phyloP scores from a whole-genome alignment of 2,888 invertebrate genomes.

The Stenotaenia linearis region DNA sequence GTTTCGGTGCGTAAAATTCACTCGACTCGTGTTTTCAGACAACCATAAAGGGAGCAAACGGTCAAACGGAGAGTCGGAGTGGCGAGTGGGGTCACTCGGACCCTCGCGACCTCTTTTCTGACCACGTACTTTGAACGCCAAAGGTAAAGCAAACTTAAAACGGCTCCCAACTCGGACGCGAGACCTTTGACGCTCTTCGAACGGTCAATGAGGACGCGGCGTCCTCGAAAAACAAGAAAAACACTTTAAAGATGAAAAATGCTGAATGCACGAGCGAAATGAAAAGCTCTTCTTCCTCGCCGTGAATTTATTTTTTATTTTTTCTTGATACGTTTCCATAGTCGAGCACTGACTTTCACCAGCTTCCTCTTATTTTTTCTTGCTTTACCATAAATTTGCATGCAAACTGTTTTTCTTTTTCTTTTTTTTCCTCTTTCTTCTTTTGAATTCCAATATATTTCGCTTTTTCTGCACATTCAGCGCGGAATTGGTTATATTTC shows the following conservation, averaged over 20 bases:
- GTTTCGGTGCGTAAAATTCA: background rate
- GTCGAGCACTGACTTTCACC: too few relatives aligned
- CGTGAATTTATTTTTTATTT: background rate
- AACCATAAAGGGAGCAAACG: background rate
- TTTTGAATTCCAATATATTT: background rate
- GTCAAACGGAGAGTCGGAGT: conserved; percentile 8
- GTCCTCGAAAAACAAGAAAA: background rate
- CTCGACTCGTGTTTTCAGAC: background rate
- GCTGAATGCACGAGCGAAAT: background rate
- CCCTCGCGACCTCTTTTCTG: background rate
- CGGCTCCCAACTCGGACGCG: background rate
- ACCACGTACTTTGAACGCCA: background rate
- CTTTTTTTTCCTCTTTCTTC: background rate
- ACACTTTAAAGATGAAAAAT: background rate
- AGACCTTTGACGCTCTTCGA: background rate
- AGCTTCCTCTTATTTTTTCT: background rate
- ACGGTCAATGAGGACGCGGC: background rate
- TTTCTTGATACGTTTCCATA: background rate
- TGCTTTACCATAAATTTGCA: background rate
- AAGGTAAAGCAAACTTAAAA: background rate
- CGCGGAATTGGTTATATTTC: too few relatives aligned
- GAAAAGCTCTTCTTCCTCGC: background rate
- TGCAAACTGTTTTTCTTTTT: background rate
- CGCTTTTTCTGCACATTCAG: background rate
- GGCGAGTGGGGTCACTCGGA: conserved; percentile 1